Base-by-base conservation (phyloP, 2,113 vertebrate species). In the Hydrolagus affinis region DNA sequence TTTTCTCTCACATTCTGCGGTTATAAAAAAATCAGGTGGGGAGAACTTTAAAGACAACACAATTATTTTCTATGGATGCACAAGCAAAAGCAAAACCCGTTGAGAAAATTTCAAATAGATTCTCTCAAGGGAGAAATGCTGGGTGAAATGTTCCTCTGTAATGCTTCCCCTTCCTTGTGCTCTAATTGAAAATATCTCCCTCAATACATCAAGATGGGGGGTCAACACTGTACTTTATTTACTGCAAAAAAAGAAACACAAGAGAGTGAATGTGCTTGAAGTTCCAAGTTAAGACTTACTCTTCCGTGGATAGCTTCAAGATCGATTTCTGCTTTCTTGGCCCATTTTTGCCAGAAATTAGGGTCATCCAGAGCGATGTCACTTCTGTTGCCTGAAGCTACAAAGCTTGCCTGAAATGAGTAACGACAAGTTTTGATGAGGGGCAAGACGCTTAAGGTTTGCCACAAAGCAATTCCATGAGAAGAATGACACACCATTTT, bases 281-380 rank as follows among this genome's bases (percentile, higher is more conserved):
- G 21, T 4, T 83, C n/a, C 8, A 78, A 62, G 62, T 4, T 60
- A 6, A 15, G 87, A 96, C 96, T 93, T 94, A 99, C 98, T 95
- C 96, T 95, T 86, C 96, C 96, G 85, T 97, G 98, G 88, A 96
- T 92, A 57, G 95, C 93, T 3, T 99, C 97, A 70, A 98, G 90
- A 88, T 99, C 97, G 85, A 99, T 96, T 93, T 99, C 97, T 85
- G 98, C 98, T 87, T 98, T 97, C 93, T 99, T 96, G n/a, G 98
- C 98, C 98, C 98, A 99, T 90, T 99, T 99, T 89, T 99, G 97
- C 98, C 98, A 99, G 94, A 99, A 99, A 92, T 99, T 99, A 11
- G 98, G 98, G 91, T 99, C 98, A 89, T 99, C 98, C 91, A 99
- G 92, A 80, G 97, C 95, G 89, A 99, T 99, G 92, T 99, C 98